Percentiles rank a stretch among this genome's conserved stretches.
phyloP scores from a whole-genome alignment of 2,888 invertebrate genomes.

The Lymantria monacha region DNA sequence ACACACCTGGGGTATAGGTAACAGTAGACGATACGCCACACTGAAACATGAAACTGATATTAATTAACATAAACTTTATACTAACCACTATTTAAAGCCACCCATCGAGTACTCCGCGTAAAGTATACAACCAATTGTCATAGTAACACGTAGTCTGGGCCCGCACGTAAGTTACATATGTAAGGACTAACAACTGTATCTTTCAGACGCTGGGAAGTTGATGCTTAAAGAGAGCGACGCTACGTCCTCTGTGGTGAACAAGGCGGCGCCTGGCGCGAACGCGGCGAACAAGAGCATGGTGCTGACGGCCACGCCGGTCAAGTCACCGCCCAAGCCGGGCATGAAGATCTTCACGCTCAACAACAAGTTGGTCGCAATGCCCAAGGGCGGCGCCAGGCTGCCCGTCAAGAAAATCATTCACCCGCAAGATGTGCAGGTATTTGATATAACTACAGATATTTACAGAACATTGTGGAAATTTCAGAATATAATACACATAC shows the following conservation, averaged over 20 bases:
- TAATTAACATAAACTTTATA: too few relatives aligned
- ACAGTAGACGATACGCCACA: too few relatives aligned
- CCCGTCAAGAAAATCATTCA: slow-evolving; percentile 39
- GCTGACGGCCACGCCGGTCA: slow-evolving; percentile 48
- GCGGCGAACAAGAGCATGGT: slow-evolving; percentile 30
- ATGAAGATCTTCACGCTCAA: slow-evolving; percentile 56
- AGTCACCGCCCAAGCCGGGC: slow-evolving; percentile 44
- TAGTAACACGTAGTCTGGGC: too few relatives aligned
- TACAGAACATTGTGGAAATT: too few relatives aligned
- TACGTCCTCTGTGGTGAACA: slow-evolving; percentile 3
- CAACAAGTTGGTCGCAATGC: slow-evolving; percentile 36
- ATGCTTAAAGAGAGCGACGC: slow-evolving; percentile 81
- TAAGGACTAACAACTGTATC: too few relatives aligned
- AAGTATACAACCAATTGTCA: too few relatives aligned
- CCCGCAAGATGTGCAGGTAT: slow-evolving; percentile 44
- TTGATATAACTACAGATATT: neutral
- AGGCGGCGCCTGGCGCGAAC: slow-evolving; percentile 1
- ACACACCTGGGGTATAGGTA: too few relatives aligned
- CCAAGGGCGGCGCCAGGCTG: slow-evolving; percentile 21
- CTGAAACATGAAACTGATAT: too few relatives aligned
- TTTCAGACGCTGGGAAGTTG: slow-evolving; percentile 87
- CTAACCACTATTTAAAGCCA: too few relatives aligned
- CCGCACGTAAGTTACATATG: too few relatives aligned
- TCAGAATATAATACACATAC: too few relatives aligned
- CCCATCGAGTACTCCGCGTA: too few relatives aligned